A percentile compares a stretch with the other conserved stretches of the same genome.
Evolutionary conservation across 2,113 vertebrate species (phyloP).

Genomic region (Columba janthina): DNA sequence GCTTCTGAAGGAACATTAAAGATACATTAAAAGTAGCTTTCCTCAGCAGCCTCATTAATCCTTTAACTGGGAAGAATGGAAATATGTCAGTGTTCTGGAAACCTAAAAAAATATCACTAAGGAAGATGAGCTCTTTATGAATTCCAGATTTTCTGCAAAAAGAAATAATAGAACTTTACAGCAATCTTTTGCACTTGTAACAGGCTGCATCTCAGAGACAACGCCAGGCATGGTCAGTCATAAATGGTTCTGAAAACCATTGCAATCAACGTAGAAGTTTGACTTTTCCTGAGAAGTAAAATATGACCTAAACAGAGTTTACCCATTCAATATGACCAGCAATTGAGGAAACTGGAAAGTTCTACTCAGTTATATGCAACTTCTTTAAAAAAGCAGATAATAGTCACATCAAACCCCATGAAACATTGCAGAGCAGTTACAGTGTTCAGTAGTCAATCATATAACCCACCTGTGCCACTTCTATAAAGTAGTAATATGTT

Average conservation of each 20-base stretch:
- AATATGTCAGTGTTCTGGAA: not conserved
- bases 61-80: not conserved
- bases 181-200: not conserved
- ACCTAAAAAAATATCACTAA: not conserved
- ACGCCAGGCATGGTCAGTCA: fast-evolving
- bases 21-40: not conserved
- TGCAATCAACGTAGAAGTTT: not conserved
- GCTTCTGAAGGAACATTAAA: not conserved
- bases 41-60: not conserved
- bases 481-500: not conserved
- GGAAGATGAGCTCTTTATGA: not conserved
- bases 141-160: not conserved
- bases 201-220: not conserved
- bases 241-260: not conserved
- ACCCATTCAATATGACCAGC: not conserved
- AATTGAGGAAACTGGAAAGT: not conserved
- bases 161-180: not conserved
- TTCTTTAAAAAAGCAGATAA: not conserved
- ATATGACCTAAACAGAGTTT: not conserved
- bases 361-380: not conserved
- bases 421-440: not conserved
- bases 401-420: not conserved
- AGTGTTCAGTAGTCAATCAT: not conserved
- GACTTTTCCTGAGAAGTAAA: not conserved
- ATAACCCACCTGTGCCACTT: not conserved